Evolutionary conservation across 2,113 vertebrate genomes (phyloP).

Genomic region (Scomber japonicus): DNA sequence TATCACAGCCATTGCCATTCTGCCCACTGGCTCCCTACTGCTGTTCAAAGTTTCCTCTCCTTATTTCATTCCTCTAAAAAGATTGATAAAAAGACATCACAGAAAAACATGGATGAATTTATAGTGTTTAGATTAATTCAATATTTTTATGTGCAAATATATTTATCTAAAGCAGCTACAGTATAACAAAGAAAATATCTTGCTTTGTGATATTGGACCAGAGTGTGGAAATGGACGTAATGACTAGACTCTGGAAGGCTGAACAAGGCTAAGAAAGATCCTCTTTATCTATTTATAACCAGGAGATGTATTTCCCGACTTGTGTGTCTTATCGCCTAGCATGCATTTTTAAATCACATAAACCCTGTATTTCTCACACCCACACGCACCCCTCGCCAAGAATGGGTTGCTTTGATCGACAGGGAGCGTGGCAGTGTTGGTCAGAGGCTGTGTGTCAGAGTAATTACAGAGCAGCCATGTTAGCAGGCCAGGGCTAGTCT

Average conservation of each 20-base stretch:
- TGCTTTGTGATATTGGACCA: slow-evolving; percentile 32
- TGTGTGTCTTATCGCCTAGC: slow-evolving; percentile 63
- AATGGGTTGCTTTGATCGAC: slow-evolving; percentile 72
- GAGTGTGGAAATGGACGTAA: slow-evolving; percentile 45
- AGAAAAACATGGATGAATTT: neutral
- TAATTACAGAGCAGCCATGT: slow-evolving; percentile 78
- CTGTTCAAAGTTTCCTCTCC: slow-evolving; percentile 39
- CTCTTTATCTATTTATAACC: slow-evolving; percentile 79
- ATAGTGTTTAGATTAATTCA: slow-evolving; percentile 28
- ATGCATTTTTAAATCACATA: slow-evolving; percentile 78
- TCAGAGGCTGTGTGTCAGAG: slow-evolving; percentile 58
- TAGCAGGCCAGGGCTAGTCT: slow-evolving; percentile 43
- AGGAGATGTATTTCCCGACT: slow-evolving; percentile 72
- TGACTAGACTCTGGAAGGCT: slow-evolving; percentile 48
- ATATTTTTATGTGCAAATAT: slow-evolving; percentile 11
- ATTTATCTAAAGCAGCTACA: slow-evolving; percentile 10
- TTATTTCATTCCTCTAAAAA: slow-evolving; percentile 40
- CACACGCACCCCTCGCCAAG: slow-evolving; percentile 56
- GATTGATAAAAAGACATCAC: slow-evolving; percentile 1
- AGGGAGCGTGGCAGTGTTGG: slow-evolving; percentile 52
- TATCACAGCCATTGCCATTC: slow-evolving; percentile 62
- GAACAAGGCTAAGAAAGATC: slow-evolving; percentile 56
- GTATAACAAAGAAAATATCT: slow-evolving; percentile 34
- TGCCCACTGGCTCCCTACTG: slow-evolving; percentile 38
- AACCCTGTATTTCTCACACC: slow-evolving; percentile 73